A percentile compares a stretch with the other conserved stretches of the same genome.
phyloP scores from a whole-genome alignment of 2,797 vertebrate species.

The Pangasius larnaudii region DNA sequence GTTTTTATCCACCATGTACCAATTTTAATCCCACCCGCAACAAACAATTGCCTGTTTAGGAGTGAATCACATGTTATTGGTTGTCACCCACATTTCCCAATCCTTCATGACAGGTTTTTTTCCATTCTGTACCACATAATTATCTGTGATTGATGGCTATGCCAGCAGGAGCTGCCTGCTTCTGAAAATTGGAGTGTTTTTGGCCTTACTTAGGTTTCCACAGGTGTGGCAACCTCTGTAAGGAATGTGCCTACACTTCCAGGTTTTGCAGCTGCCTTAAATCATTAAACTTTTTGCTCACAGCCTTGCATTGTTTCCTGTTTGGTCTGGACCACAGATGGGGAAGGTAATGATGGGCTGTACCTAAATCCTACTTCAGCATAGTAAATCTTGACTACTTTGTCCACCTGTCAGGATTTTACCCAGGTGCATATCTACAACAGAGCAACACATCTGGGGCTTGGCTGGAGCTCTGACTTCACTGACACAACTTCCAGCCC shows the following conservation, averaged over 20 bases:
- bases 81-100: not conserved
- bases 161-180: conserved; percentile 17
- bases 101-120: not conserved
- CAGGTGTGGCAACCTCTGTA: conserved; percentile 39
- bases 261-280: conserved; percentile 9
- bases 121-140: conserved; percentile 12
- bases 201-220: conserved; percentile 30
- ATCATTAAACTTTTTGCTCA: not conserved
- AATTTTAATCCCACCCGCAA: conserved; percentile 30
- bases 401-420: conserved; percentile 14
- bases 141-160: conserved; percentile 15
- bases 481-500: no score
- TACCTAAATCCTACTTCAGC: not conserved
- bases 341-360: conserved; percentile 7
- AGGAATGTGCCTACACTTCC: conserved; percentile 30
- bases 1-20: not conserved
- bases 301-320: conserved; percentile 10
- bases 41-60: conserved; percentile 5
- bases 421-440: not conserved
- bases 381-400: conserved; percentile 4
- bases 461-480: not conserved
- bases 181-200: conserved; percentile 34
- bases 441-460: not conserved
- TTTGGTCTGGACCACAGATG: conserved; percentile 18
- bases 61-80: conserved; percentile 7